Conservation (phyloP, 2,888 invertebrate genomes). For the Cheilosia pagana region DNA sequence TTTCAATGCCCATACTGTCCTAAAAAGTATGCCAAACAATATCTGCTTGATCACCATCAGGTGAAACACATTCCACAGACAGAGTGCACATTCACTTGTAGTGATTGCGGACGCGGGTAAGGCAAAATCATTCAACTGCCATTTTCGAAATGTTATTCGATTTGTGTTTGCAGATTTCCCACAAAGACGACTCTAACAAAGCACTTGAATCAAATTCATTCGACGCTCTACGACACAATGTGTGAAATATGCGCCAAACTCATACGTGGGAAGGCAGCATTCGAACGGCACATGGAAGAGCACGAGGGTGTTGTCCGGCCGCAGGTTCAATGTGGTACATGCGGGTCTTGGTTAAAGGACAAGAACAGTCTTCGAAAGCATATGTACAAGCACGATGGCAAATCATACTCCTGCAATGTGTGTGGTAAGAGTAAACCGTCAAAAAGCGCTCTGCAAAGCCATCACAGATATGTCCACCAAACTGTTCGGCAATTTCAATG, state of each 20-base stretch:
- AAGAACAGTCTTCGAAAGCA: conserved; percentile 76
- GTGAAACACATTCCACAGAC: conserved; percentile 61
- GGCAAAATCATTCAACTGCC: conserved; percentile 60
- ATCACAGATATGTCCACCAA: conserved; percentile 76
- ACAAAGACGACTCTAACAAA: conserved; percentile 69
- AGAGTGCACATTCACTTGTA: conserved; percentile 75
- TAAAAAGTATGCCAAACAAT: conserved; percentile 76
- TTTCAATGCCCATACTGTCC: conserved; percentile 76
- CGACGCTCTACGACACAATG: conserved; percentile 75
- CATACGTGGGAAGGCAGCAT: conserved; percentile 75
- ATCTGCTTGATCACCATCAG: conserved; percentile 75
- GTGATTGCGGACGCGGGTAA: conserved; percentile 76
- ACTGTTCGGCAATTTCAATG: conserved; percentile 76
- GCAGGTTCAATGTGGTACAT: conserved; percentile 76
- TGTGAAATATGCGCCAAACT: conserved; percentile 77
- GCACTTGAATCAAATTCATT: conserved; percentile 71
- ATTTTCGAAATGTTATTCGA: conserved; percentile 76
- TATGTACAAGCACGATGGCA: conserved; percentile 73
- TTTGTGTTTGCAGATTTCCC: conserved; percentile 51
- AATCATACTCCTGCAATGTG: conserved; percentile 70
- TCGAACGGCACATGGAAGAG: conserved; percentile 76
- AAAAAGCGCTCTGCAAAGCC: conserved; percentile 76
- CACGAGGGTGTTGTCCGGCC: conserved; percentile 76
- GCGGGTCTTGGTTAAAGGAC: conserved; percentile 77
- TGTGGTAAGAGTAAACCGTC: conserved; percentile 77